These are phyloP conservation scores for Macrotus californicus DNA, from an alignment of 2,113 vertebrate genomes.

Conservation along the genomic window DNA sequence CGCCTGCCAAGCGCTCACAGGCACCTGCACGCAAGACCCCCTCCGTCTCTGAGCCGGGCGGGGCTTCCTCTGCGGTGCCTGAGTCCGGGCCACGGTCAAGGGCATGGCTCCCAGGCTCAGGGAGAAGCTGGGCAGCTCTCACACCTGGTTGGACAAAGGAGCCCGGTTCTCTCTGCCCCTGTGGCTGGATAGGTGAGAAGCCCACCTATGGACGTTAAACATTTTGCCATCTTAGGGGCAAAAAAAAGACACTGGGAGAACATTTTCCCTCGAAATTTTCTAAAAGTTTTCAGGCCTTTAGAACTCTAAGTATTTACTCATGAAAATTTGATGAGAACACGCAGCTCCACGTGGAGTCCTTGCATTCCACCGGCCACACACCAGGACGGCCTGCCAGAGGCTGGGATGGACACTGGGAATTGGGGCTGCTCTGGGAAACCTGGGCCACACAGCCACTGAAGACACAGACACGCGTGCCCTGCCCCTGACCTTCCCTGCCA, in stretches of 20 bases:
- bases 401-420: neutral
- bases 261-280: neutral
- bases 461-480: slow-evolving; percentile 34
- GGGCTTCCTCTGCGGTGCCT: slow-evolving; percentile 79
- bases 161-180: neutral
- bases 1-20: slow-evolving; percentile 81
- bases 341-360: neutral
- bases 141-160: rapidly evolving
- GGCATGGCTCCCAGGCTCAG: slow-evolving; percentile 43
- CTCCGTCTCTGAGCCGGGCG: slow-evolving; percentile 84
- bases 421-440: slow-evolving; percentile 33
- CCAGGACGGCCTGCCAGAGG: slow-evolving; percentile 7
- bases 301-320: neutral
- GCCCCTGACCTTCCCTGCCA: neutral
- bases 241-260: too few relatives aligned
- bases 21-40: slow-evolving; percentile 82
- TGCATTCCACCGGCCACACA: neutral
- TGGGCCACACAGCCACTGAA: slow-evolving; percentile 46
- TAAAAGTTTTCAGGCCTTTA: neutral
- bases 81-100: slow-evolving; percentile 70
- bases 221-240: neutral
- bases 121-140: neutral
- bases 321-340: neutral
- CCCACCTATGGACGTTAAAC: rapidly evolving
- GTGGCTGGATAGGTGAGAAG: neutral